Evolutionary conservation across 2,113 vertebrate genomes (phyloP).

Genomic region (Stigmatopora argus): DNA sequence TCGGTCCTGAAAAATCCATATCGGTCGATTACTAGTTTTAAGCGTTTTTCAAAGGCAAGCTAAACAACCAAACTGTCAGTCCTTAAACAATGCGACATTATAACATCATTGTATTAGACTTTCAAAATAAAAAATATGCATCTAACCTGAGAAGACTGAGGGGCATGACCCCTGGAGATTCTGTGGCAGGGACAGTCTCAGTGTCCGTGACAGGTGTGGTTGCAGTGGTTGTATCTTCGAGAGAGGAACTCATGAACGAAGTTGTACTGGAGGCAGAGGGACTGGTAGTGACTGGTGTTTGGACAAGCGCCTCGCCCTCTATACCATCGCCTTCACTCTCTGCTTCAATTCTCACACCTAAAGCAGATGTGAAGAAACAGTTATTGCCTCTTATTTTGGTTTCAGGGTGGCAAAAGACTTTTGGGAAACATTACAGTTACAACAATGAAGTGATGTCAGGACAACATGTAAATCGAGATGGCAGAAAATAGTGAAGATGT

Average conservation of each 20-base stretch:
- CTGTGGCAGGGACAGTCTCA: constrained; percentile 88
- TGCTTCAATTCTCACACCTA: constrained; percentile 73
- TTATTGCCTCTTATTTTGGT: background rate
- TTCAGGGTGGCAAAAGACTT: background rate
- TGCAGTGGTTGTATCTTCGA: constrained; percentile 96
- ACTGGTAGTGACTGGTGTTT: constrained; percentile 94
- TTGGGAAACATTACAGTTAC: background rate
- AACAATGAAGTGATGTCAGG: background rate
- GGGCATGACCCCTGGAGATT: constrained; percentile 95
- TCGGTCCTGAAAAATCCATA: no score
- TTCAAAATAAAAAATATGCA: background rate
- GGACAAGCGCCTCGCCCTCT: constrained; percentile 82
- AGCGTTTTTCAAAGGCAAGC: background rate
- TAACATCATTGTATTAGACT: background rate
- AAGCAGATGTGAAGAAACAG: background rate
- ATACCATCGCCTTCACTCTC: constrained; percentile 80
- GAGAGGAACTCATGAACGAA: constrained; percentile 96
- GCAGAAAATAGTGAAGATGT: background rate
- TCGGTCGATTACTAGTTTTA: background rate
- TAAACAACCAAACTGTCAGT: background rate
- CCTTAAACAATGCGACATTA: background rate
- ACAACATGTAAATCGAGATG: background rate
- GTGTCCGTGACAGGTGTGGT: constrained; percentile 96
- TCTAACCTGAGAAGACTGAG: constrained; percentile 91
- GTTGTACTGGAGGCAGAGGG: constrained; percentile 97